A percentile compares a stretch with the other conserved stretches of the same genome.
Conservation (phyloP, 30 jellyfish, hydroid and myxozoan genomes). For the Pelagia noctiluca region DNA sequence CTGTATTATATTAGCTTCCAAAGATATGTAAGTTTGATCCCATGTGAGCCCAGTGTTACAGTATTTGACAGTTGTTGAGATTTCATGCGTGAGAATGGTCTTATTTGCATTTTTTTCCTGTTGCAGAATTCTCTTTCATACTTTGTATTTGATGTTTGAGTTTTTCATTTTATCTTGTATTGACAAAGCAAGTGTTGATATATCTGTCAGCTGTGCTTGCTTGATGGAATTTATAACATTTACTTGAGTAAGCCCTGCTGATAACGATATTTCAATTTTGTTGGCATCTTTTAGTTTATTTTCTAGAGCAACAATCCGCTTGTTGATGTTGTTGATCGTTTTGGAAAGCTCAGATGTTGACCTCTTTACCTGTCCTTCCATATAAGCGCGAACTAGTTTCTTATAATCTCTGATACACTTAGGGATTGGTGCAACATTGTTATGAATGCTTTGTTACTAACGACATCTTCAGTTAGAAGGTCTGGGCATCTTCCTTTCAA, state of each 20-base stretch:
- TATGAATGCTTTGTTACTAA: background rate
- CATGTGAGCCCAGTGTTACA: background rate
- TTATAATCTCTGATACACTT: background rate
- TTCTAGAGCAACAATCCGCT: background rate
- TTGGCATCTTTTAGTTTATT: background rate
- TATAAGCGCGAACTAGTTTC: background rate
- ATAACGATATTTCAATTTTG: background rate
- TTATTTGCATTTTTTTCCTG: background rate
- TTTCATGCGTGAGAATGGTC: background rate
- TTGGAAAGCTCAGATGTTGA: background rate
- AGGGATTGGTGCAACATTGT: conserved; percentile 3
- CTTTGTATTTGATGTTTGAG: background rate
- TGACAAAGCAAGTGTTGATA: conserved; percentile 17
- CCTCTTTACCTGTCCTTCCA: background rate
- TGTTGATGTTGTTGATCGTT: background rate
- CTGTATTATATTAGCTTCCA: background rate
- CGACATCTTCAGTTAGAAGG: background rate
- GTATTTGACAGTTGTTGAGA: too few relatives aligned
- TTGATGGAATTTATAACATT: background rate
- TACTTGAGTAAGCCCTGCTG: conserved; percentile 1
- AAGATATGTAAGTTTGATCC: background rate
- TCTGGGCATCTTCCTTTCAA: conserved; percentile 29
- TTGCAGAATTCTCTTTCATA: conserved; percentile 7
- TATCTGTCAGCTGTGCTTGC: conserved; percentile 7
- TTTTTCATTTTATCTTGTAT: background rate